Evolutionary conservation across 2,888 invertebrate species (phyloP), one percentile per base, ranked within the genome.

Genomic region (Pycnomerus fuliginosus): DNA sequence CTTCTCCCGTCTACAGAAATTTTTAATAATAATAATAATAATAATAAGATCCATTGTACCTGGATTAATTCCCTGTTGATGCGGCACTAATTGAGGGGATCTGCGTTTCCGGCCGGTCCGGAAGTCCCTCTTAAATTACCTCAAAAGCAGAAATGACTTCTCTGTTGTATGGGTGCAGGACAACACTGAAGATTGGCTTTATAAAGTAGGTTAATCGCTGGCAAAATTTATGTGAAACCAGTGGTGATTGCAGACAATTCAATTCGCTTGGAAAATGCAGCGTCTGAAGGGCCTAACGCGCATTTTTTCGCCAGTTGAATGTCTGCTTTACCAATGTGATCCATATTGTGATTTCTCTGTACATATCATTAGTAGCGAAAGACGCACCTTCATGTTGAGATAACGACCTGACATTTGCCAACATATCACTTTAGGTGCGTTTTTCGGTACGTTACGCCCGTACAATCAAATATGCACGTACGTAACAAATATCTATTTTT

Each of bases 341-440:
- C 41, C 43, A 58, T 59, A 57, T 62, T 69, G 67, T 69, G 68
- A 68, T 69, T 46, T 61, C 59, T 60, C 62, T 67, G 65, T 68
- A 66, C 60, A 67, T 68, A 68, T 60, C 60, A 62, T 58, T 42
- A 54, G 49, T 52, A 54, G 42, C 58, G 55, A 33, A 50, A 54
- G 48, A 49, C 53, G 53, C 49, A 45, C 55, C 60, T 56, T 53
- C 27, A 32, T 36, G 22, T 50, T 41, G 46, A 20, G 69, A 70
- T 71, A 71, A 70, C 72, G 72, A 72, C 71, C 70, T 71, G 71
- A 70, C 70, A 69, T 62, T 62, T 56, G 63, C 58, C 59, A 58
- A 58, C 61, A 52, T 50, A 42, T 44, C 45, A 52, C 56, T 48
- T 46, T 48, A 44, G 53, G 50, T 50, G 50, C 50, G 53, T 44